Base-by-base conservation (phyloP, 2,113 vertebrate genomes). In the Rhabdornis inornatus region DNA sequence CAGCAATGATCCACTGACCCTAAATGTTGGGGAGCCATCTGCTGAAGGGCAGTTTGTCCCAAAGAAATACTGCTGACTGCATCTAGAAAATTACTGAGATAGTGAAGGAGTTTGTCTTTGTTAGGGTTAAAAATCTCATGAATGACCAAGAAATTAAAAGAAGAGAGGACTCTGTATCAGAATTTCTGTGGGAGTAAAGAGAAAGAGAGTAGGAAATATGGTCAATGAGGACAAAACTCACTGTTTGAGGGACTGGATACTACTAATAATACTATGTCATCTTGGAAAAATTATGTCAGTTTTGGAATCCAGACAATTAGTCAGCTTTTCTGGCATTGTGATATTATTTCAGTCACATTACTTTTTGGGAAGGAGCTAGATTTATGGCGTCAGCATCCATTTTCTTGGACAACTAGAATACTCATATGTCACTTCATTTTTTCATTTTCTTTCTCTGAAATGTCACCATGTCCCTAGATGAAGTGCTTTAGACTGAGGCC, bases 271-370 rank as follows among this genome's bases (percentile, higher is more conserved):
- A 71, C 50, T 77, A 57, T 53, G 83, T 83, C 61, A 72, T 82
- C 70, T 72, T 82, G 95, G 50, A 95, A 95, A 94, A 88, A 90
- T 55, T 56, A 91, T 74, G 79, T 94, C 76, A 68, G 23, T 28
- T 60, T 80, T 70, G 50, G 84, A 89, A 90, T 80, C 15, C 22
- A 90, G 57, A 80, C 68, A 86, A 66, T 89, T 90, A 76, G 55
- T 87, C 69, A 91, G 78, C 74, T 95, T 91, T 91, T 94, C 57
- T 95, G 92, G 87, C 84, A 81, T 31, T 87, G 53, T 61, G 15
- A 59, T 87, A 65, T 72, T 61, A 78, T 91, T 95, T 77, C 57
- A 66, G 81, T 71, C 68, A 37, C 13, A 57, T 75, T 82, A 71
- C 61, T 82, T 80, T 66, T 94, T 70, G 93, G 23, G 65, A 94